Evolutionary conservation across 2,113 vertebrate genomes (phyloP).

Genomic region (Cinclus mexicanus): DNA sequence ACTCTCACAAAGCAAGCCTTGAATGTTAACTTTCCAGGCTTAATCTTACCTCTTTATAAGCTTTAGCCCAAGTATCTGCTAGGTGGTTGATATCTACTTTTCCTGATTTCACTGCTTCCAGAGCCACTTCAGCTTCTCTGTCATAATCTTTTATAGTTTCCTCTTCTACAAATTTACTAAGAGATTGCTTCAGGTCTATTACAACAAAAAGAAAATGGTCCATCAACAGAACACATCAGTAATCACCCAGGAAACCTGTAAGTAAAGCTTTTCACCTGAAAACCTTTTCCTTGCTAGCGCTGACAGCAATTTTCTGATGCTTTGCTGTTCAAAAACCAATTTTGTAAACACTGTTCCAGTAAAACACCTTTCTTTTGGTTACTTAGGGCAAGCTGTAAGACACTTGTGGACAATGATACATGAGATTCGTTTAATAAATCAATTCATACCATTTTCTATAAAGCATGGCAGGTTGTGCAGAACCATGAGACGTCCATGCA

Average conservation of each 20-base stretch:
- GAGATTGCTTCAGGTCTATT: conserved; percentile 85
- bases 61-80: conserved; percentile 85
- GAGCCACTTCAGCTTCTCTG: conserved; percentile 82
- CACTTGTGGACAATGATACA: neutral
- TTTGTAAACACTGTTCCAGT: neutral
- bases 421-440: neutral
- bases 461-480: conserved; percentile 92
- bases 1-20: neutral
- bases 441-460: conserved; percentile 85
- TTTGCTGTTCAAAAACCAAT: neutral
- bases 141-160: conserved; percentile 88
- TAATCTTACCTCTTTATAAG: conserved; percentile 86
- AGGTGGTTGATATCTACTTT: conserved; percentile 84
- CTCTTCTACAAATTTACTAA: conserved; percentile 83
- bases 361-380: neutral
- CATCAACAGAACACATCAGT: neutral
- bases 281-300: neutral
- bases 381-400: neutral
- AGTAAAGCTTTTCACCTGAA: neutral
- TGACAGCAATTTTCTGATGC: neutral
- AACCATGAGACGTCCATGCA: conserved; percentile 89
- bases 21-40: neutral
- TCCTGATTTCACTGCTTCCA: conserved; percentile 83
- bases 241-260: neutral
- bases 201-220: neutral